Base-by-base conservation (phyloP, 35 echinoderm and acorn worm species). In the Apostichopus californicus region DNA sequence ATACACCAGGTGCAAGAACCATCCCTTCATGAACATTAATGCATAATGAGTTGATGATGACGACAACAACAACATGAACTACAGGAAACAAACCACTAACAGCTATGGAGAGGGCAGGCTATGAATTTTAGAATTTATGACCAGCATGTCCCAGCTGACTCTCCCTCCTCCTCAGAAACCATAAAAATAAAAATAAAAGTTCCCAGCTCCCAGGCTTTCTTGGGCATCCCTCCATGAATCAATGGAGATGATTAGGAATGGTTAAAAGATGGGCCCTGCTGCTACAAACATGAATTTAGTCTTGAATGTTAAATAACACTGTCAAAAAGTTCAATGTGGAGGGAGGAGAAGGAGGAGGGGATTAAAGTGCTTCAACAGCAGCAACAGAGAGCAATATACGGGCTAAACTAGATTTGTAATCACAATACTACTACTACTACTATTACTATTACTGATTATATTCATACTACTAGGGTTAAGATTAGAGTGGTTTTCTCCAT, bases 161-260 rank as follows among this genome's bases (percentile, higher is more conserved):
- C 77, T 68, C 34, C 34, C 13, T 83, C 13, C 34, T 46, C 34
- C 34, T 46, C 34, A 46, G 34, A 46, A 83, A 56, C 80, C 28
- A 55, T 83, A 83, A 83, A 81, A 68, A 83, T 25, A 46, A 46
- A 46, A 46, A 46, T 46, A 46, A 83, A 4, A n/a, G 55, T 83
- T 83, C 80, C 80, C 80, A 55, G 5, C 55, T 46, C 34, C 34
- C 34, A 83, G 11, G 64, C 26, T 83, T 83, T 83, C 8, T 25
- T 34, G 79, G n/a, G 64, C 11, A 68, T 17, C n/a, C 80, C 80
- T 83, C 55, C 80, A 83, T 83, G 80, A 83, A 83, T 83, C 80
- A 83, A 83, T 14, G 18, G 52, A 0, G 80, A 18, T 34, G 52
- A 53, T 83, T 53, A 83, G 34, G 55, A 83, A 34, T 81, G 79